Evolutionary conservation across 2,888 invertebrate species (phyloP), one percentile per base, ranked within the genome.

Genomic region (Tridacna crocea): DNA sequence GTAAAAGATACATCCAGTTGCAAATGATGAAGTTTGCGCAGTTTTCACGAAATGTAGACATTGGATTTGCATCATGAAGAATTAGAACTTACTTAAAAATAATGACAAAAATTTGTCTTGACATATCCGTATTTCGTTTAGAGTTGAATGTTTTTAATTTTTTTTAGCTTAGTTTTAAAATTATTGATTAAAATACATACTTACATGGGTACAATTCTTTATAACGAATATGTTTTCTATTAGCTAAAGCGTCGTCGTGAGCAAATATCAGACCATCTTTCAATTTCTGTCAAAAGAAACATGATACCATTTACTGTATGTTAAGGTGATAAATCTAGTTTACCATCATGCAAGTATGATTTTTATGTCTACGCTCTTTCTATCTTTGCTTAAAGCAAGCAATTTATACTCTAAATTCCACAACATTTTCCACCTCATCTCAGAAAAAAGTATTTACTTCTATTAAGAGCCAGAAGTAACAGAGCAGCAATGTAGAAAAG

Each of bases 191-290:
- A 36, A 2, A 36, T 8, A 8, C 36, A 4, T n/a, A 68, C 68
- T 47, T n/a, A 68, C 68, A 68, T 17, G 68, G 68, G 22, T n/a
- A 68, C 68, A 68, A 46, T 47, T 68, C 47, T 47, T n/a, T 46
- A 12, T 68, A 68, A n/a, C 68, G 68, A n/a, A 46, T 68, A n/a
- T 68, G 46, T n/a, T 24, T 27, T 46, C 68, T 68, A 19, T 68
- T 68, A 0, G 68, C 68, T 22, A 68, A 6, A 19, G 68, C 68
- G 46, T 68, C 68, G 19, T 68, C 46, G 12, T 27, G 27, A 17
- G 47, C 46, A 47, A 19, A 47, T 15, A 27, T 36, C n/a, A 68
- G 47, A n/a, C 68, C 68, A 47, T 68, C 68, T 47, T 68, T 47
- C 19, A 68, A 15, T 63, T 6, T 63, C 63, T 63, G 60, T 36